phyloP scores from a whole-genome alignment of 2,888 invertebrate species.

The Ceratothoa steindachneri region DNA sequence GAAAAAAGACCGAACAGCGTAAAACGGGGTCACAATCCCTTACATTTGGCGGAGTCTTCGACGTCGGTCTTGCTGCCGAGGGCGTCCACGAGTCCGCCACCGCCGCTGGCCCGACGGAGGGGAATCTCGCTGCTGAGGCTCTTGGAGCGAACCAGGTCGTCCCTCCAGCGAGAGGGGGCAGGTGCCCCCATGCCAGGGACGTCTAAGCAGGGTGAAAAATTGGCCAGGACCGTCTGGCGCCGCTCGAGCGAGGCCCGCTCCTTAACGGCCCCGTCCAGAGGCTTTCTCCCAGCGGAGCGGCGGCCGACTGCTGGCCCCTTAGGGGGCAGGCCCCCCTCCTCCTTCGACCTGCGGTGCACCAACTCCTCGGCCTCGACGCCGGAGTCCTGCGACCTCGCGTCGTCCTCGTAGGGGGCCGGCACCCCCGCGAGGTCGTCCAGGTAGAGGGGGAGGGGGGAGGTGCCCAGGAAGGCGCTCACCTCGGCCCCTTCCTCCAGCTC shows the following conservation, averaged over 20 bases:
- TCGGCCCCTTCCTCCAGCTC: constrained; percentile 66
- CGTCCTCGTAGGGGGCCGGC: constrained; percentile 19
- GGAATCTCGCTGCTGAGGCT: neutral
- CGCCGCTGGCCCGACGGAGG: neutral
- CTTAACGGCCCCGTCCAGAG: neutral
- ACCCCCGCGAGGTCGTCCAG: neutral
- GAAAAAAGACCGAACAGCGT: too few relatives aligned
- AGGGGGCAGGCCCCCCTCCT: neutral
- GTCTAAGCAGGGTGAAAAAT: neutral
- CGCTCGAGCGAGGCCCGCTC: neutral
- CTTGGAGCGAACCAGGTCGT: neutral
- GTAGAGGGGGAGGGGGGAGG: constrained; percentile 64
- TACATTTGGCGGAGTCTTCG: constrained; percentile 34
- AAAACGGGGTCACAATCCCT: too few relatives aligned
- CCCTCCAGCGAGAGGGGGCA: too few relatives aligned
- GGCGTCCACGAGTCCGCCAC: constrained; percentile 17
- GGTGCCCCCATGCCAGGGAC: neutral
- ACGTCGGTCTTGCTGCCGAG: constrained; percentile 41
- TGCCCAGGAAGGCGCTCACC: constrained; percentile 82
- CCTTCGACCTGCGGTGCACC: neutral
- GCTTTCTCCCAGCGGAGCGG: neutral
- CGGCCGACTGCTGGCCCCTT: neutral
- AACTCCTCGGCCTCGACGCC: constrained; percentile 28
- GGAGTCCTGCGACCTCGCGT: constrained; percentile 26
- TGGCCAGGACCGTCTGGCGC: neutral